These are phyloP conservation scores for Silurus asotus DNA, from an alignment of 2,113 vertebrate genomes.

Conservation along the genomic window DNA sequence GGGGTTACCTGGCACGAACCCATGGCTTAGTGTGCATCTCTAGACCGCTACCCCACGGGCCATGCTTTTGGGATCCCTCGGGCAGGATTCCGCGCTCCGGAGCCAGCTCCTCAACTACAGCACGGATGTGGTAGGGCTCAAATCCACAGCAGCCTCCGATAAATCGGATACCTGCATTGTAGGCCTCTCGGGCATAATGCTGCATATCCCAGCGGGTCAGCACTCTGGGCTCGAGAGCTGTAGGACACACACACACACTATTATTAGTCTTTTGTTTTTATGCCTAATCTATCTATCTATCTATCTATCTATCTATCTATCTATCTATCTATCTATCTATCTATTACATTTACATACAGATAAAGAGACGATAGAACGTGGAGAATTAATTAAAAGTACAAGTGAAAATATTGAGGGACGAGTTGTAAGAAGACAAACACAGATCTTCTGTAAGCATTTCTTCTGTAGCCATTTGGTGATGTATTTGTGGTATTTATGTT, in stretches of 20 bases:
- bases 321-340: no score
- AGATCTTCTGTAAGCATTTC: no score
- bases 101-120: conserved; percentile 88
- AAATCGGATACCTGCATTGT: conserved; percentile 82
- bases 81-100: conserved; percentile 84
- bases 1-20: conserved; percentile 88
- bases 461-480: neutral
- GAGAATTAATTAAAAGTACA: no score
- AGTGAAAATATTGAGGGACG: no score
- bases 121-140: conserved; percentile 90
- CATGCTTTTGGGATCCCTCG: conserved; percentile 89
- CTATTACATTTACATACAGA: no score
- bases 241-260: neutral
- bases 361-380: no score
- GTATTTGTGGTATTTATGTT: neutral
- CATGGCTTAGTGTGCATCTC: conserved; percentile 98
- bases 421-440: no score
- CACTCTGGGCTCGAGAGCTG: conserved; percentile 91
- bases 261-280: no score
- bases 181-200: conserved; percentile 89
- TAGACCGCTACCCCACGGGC: conserved; percentile 83
- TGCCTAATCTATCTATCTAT: no score
- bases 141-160: conserved; percentile 97
- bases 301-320: no score
- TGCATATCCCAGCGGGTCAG: conserved; percentile 93